These are phyloP conservation scores for Pogonocichla stellata DNA, from an alignment of 2,113 vertebrate genomes.

Conservation along the genomic window DNA sequence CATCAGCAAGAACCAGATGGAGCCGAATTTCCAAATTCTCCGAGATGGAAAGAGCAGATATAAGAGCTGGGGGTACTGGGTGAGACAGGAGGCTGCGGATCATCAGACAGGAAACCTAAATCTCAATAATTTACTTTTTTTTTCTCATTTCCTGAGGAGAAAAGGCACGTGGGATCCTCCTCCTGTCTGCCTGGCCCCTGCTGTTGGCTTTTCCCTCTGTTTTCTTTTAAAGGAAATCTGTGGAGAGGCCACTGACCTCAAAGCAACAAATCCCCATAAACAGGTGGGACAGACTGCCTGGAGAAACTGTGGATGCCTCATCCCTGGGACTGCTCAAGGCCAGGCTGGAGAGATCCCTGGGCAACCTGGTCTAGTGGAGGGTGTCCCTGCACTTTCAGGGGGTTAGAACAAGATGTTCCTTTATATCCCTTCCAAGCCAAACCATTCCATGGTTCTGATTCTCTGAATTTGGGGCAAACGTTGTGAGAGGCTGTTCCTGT, in stretches of 20 bases:
- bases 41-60: neutral
- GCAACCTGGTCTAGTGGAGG: neutral
- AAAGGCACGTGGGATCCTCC: rapidly evolving
- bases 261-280: neutral
- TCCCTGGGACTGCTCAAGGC: neutral
- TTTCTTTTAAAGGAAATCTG: neutral
- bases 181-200: rapidly evolving
- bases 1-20: neutral
- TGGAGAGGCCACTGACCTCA: neutral
- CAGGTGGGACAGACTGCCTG: neutral
- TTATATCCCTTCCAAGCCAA: neutral
- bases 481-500: neutral
- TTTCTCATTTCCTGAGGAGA: neutral
- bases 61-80: neutral
- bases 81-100: neutral
- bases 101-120: neutral
- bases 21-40: neutral
- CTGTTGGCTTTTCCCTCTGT: neutral
- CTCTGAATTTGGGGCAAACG: neutral
- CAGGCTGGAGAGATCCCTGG: neutral
- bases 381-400: neutral
- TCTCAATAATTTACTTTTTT: neutral
- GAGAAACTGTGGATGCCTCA: neutral
- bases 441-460: neutral
- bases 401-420: neutral